Percentiles rank a stretch among this genome's conserved stretches.
Evolutionary conservation across 2,113 vertebrate species (phyloP).

Genomic region (Boulengeromyrus knoepffleri): DNA sequence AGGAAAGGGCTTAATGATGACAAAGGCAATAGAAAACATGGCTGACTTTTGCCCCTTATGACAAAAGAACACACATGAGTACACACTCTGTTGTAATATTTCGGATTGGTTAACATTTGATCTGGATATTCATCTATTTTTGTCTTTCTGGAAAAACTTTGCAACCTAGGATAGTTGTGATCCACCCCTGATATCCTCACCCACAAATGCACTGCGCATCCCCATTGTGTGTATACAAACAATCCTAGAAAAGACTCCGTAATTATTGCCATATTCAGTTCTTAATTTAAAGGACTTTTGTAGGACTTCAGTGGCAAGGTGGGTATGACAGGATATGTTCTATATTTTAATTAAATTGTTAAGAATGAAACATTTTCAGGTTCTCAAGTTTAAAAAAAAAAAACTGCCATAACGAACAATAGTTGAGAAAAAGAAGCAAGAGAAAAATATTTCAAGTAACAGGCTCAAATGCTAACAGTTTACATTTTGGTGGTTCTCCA

Average conservation of each 20-base stretch:
- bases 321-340: not conserved
- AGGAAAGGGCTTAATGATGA: not conserved
- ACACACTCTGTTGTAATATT: not conserved
- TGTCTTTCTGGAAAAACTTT: not conserved
- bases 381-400: not conserved
- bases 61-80: not conserved
- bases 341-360: not conserved
- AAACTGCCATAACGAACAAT: not conserved
- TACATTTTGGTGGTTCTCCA: constrained; percentile 2
- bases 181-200: not conserved
- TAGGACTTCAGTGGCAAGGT: not conserved
- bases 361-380: not conserved
- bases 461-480: constrained; percentile 16
- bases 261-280: not conserved
- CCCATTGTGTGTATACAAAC: not conserved
- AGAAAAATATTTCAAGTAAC: not conserved
- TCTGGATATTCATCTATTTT: not conserved
- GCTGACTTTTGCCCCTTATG: not conserved
- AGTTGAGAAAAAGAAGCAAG: not conserved
- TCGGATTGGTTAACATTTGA: not conserved
- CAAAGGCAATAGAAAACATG: not conserved
- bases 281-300: not conserved
- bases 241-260: not conserved
- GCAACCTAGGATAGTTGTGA: not conserved
- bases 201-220: not conserved